Base-by-base conservation (phyloP, 2,797 vertebrate genomes). In the Macropus fuliginosus region DNA sequence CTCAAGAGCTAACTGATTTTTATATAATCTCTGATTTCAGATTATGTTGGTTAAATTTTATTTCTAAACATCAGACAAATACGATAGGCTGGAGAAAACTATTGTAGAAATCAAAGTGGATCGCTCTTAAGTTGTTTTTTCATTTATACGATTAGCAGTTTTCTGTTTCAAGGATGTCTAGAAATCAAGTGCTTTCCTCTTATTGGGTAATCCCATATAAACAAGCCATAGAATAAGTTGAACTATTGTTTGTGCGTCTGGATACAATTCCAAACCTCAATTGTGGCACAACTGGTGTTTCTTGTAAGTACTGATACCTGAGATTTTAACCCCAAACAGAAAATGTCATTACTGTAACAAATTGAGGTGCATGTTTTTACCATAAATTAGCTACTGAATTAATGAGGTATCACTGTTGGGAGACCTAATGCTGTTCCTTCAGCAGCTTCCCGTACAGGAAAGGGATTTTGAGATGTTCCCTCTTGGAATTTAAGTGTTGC, bases 281-380 rank as follows among this genome's bases (percentile, higher is more conserved):
- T 24, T 21, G 8, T 40, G 66, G 18, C 54, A 92, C 92, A 94
- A 91, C 5, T 50, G 92, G 62, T 57, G 94, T 57, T 24, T 92
- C 91, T 92, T 62, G 18, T 89, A 93, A 96, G 54, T n/a, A 55
- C 55, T 13, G 55, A 13, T 94, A 1, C 40, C 27, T 46, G 24
- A 10, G 54, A 89, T 87, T 95, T 95, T 55, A 93, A 55, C 92
- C 59, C 66, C 29, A 94, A 66, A 74, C 94, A 94, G 57, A 81
- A 28, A 96, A 94, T 46, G 40, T 92, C 40, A 46, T 46, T 46
- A 50, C 21, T 87, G 40, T 9, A 87, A 21, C 74, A 27, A 81
- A 27, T 46, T 81, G 74, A 46, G 74, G 46, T 93, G 74, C 91
- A 13, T 90, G 55, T 95, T 93, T 21, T 97, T 95, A 91, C 56